Conservation (phyloP, 2,113 vertebrate genomes). For the Charadrius vociferus region DNA sequence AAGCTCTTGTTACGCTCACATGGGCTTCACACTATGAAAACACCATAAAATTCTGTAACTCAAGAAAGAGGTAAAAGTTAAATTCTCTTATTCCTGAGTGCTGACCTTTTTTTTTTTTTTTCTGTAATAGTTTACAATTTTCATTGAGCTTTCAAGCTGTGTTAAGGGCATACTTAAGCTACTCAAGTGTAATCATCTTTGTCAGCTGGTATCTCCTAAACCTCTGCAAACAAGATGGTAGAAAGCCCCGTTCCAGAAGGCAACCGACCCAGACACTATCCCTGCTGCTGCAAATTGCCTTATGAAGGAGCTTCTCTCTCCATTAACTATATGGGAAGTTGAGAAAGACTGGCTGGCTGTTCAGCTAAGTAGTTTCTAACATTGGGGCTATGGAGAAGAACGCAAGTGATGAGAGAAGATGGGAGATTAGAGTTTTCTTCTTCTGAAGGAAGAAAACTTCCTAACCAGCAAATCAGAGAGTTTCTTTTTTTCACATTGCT, state of each 20-base stretch:
- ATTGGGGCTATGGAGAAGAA: not conserved
- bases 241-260: not conserved
- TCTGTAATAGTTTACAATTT: not conserved
- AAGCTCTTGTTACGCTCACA: not conserved
- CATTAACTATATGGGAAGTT: not conserved
- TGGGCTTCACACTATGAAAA: not conserved
- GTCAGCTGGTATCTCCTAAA: not conserved
- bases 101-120: not conserved
- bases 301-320: not conserved
- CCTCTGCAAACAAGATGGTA: not conserved
- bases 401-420: not conserved
- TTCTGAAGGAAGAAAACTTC: not conserved
- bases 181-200: not conserved
- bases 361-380: not conserved
- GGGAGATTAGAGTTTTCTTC: not conserved
- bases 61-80: not conserved
- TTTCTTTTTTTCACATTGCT: not conserved
- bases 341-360: not conserved
- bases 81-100: not conserved
- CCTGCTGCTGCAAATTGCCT: not conserved
- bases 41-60: not conserved
- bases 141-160: not conserved
- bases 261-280: not conserved
- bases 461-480: not conserved
- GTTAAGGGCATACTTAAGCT: not conserved